Evolutionary conservation across 2,797 vertebrate species (phyloP).

Genomic region (Schizopygopsis pylzovi): DNA sequence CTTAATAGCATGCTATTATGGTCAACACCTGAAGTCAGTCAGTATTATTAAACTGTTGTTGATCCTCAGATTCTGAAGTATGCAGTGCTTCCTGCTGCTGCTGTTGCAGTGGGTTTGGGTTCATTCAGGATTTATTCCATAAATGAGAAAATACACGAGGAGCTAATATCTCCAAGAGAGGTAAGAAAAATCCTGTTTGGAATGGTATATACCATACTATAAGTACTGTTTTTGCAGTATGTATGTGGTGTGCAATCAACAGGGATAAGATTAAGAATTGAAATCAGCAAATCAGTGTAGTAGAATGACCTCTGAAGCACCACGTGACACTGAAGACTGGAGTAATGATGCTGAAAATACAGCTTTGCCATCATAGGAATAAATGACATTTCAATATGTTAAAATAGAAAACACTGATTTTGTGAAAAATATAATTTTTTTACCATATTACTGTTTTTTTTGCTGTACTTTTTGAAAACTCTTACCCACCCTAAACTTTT

Average conservation of each 20-base stretch:
- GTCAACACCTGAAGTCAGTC: neutral
- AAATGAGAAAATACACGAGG: slow-evolving; percentile 34
- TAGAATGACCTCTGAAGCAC: neutral
- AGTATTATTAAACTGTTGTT: neutral
- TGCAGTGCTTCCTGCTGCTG: slow-evolving; percentile 67
- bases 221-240: neutral
- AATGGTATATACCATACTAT: neutral
- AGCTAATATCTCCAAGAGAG: slow-evolving; percentile 69
- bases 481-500: neutral
- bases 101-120: slow-evolving; percentile 66
- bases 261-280: neutral
- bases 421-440: neutral
- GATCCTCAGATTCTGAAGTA: slow-evolving; percentile 69
- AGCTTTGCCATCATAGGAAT: neutral
- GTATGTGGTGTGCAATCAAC: neutral
- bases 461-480: neutral
- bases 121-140: slow-evolving; percentile 70
- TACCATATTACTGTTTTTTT: neutral
- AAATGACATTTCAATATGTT: neutral
- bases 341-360: neutral
- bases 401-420: neutral
- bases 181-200: slow-evolving; percentile 61
- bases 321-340: neutral
- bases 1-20: neutral
- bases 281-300: neutral